phyloP scores from a whole-genome alignment of 2,888 invertebrate species.

The Antheraea assamensis region DNA sequence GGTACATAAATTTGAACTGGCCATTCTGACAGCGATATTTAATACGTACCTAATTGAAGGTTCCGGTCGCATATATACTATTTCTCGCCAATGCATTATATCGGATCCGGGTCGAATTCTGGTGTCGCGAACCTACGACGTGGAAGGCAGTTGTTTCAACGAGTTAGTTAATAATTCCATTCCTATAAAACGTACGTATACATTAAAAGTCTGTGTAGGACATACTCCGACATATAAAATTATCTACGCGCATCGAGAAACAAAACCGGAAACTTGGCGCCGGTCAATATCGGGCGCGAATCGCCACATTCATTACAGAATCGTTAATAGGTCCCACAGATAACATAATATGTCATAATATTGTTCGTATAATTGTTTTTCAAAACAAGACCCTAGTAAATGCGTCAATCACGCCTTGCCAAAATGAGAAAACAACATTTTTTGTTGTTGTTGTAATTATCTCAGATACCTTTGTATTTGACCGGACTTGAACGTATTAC shows the following conservation, averaged over 20 bases:
- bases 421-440: too few species aligned
- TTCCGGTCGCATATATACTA: too few species aligned
- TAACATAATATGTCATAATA: constrained; percentile 2
- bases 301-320: constrained; percentile 12
- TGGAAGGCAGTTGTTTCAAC: neutral
- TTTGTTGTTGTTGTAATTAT: neutral
- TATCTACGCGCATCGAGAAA: constrained; percentile 6
- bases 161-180: neutral
- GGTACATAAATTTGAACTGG: too few species aligned
- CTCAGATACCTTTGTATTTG: too few species aligned
- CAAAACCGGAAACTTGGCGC: constrained; percentile 12
- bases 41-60: too few species aligned
- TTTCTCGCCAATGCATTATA: too few species aligned
- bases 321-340: constrained; percentile 9
- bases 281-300: constrained; percentile 3
- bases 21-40: too few species aligned
- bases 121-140: neutral
- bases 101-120: too few species aligned
- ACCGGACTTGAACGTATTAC: too few species aligned
- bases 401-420: too few species aligned
- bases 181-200: neutral
- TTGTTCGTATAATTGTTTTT: neutral
- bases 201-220: neutral
- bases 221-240: neutral
- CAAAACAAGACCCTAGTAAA: too few species aligned